Evolutionary conservation across 2,113 vertebrate genomes (phyloP).

Genomic region (Ammodytes marinus): DNA sequence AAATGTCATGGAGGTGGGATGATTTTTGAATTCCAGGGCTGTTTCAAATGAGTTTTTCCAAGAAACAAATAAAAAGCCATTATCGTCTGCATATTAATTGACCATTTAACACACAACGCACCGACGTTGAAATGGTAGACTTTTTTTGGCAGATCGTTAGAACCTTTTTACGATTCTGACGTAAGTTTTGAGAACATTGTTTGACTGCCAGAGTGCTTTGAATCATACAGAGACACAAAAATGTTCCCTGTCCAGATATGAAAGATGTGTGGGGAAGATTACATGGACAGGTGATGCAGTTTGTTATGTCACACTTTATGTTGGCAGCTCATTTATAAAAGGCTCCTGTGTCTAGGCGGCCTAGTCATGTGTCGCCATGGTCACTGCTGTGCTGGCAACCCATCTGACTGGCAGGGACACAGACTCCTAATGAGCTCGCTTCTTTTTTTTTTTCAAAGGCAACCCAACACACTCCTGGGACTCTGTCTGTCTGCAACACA

Average conservation of each 20-base stretch:
- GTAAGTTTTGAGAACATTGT: no score
- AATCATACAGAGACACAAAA: background rate
- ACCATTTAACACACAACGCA: no score
- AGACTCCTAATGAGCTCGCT: conserved; percentile 63
- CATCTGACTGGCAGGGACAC: conserved; percentile 53
- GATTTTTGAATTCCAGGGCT: no score
- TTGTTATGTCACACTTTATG: conserved; percentile 46
- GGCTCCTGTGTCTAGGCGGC: conserved; percentile 47
- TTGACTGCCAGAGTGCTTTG: no score
- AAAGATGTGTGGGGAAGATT: conserved; percentile 31
- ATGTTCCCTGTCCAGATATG: conserved; percentile 20
- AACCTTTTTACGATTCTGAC: no score
- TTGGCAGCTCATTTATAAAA: conserved; percentile 52
- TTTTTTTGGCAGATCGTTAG: no score
- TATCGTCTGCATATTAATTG: no score
- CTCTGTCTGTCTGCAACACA: conserved; percentile 21
- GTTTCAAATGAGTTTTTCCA: no score
- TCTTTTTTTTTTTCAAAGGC: conserved; percentile 40
- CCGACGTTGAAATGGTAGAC: no score
- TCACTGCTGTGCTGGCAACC: conserved; percentile 54
- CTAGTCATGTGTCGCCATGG: conserved; percentile 61
- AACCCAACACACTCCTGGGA: conserved; percentile 11
- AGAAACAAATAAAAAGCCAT: no score
- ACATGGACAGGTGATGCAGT: conserved; percentile 37
- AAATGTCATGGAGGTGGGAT: background rate